Evolutionary conservation across 2,888 invertebrate genomes (phyloP), one percentile per base, ranked within the genome.

Genomic region (Amblyjoppa proteus): DNA sequence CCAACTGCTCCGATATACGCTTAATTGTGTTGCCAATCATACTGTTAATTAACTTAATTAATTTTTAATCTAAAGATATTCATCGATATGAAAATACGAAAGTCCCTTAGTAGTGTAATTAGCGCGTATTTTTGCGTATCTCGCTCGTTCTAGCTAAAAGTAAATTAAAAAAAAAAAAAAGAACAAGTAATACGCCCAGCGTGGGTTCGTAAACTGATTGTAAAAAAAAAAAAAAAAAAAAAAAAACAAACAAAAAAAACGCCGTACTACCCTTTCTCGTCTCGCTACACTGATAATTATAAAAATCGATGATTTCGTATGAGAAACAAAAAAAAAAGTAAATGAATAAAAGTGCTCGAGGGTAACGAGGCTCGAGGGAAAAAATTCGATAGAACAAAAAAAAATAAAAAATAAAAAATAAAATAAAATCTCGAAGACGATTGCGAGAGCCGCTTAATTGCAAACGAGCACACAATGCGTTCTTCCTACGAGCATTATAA

Each of bases 21-120:
- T 93, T 93, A 92, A 92, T 92, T 92, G 91, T 92, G 92, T 93
- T 93, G 92, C 92, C 92, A 93, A 92, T 92, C 89, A 90, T 90
- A 89, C 68, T 89, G 87, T 91, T 91, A 90, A 90, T 89, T 90
- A 88, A 88, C 87, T 88, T 81, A 88, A 87, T 90, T 90, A 89
- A 89, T 90, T 90, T 86, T 89, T 87, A 86, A 87, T 87, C 73
- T 83, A 76, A 71, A 49, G 4, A 71, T 79, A 81, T 80, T 45
- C 71, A 79, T 84, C 70, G 78, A 79, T 82, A 76, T 76, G 25
- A 56, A 81, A 66, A 75, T 71, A 79, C 76, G 68, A 81, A 84
- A 84, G 78, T 84, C 84, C 68, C 51, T 81, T 81, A 81, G 81
- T 84, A 81, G 79, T 84, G 49, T 51, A 70, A 70, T 69, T 74